Evolutionary conservation across 92 coral and sea anemone genomes (phyloP).

Genomic region (Heteractis magnifica): DNA sequence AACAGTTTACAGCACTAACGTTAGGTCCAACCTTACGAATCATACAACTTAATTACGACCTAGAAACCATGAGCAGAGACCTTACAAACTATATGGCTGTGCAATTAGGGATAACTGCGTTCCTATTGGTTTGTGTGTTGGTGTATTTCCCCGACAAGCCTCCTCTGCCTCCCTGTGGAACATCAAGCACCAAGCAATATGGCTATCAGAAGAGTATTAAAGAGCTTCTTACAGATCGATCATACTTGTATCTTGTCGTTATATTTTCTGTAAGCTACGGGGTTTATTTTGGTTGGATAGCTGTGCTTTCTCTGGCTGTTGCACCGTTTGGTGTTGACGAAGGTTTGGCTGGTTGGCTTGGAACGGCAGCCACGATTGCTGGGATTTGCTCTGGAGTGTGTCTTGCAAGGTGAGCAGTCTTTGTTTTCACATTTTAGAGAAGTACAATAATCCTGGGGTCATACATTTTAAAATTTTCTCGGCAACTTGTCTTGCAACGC

Average conservation of each 20-base stretch:
- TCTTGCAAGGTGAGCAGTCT: constrained; percentile 47
- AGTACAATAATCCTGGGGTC: background rate
- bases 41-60: background rate
- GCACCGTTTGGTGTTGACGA: constrained; percentile 57
- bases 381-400: constrained; percentile 69
- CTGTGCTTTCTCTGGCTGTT: constrained; percentile 66
- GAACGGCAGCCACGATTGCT: constrained; percentile 56
- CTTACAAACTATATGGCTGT: constrained; percentile 38
- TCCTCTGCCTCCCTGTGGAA: constrained; percentile 65
- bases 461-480: too few species aligned
- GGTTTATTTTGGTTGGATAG: constrained; percentile 64
- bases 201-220: background rate
- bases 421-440: background rate
- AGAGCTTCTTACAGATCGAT: constrained; percentile 7
- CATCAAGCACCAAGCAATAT: background rate
- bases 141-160: constrained; percentile 79
- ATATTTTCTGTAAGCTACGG: constrained; percentile 72
- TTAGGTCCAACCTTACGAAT: background rate
- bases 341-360: constrained; percentile 74
- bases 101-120: constrained; percentile 48
- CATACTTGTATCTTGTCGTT: constrained; percentile 58
- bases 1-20: background rate
- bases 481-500: too few species aligned
- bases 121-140: constrained; percentile 48
- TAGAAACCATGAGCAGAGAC: constrained; percentile 7